phyloP scores from a whole-genome alignment of 2,113 vertebrate species.

The Corythaeola cristata region DNA sequence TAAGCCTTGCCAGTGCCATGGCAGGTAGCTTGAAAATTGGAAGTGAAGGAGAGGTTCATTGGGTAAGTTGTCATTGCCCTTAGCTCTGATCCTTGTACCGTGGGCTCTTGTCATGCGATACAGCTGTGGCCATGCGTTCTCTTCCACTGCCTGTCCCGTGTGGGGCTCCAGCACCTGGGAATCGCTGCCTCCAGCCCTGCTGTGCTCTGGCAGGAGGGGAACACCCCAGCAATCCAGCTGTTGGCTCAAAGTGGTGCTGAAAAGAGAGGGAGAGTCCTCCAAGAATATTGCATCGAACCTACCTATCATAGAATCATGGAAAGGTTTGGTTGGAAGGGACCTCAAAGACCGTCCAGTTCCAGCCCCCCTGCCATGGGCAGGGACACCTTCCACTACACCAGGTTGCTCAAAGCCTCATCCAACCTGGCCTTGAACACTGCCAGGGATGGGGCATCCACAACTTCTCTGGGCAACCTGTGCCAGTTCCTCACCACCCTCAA shows the following conservation, averaged over 20 bases:
- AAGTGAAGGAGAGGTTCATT: not conserved
- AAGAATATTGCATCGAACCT: not conserved
- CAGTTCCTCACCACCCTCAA: no score
- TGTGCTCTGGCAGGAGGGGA: not conserved
- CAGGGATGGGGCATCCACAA: no score
- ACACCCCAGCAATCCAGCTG: fast-evolving
- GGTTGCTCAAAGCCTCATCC: no score
- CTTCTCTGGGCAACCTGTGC: no score
- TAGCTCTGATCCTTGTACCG: not conserved
- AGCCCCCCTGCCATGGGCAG: no score
- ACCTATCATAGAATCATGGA: not conserved
- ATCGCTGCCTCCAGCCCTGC: not conserved
- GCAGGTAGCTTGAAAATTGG: not conserved
- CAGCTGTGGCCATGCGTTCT: fast-evolving
- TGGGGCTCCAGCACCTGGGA: not conserved
- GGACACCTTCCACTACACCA: no score
- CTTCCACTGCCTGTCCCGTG: fast-evolving
- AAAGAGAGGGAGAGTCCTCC: not conserved
- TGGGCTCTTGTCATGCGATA: not conserved
- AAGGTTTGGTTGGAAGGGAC: no score
- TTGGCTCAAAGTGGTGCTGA: not conserved
- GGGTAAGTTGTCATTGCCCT: not conserved
- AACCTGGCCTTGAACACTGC: no score
- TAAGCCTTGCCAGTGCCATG: not conserved
- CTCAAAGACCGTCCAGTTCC: no score